Conservation (phyloP, 2,113 vertebrate genomes). For the Acinonyx jubatus region DNA sequence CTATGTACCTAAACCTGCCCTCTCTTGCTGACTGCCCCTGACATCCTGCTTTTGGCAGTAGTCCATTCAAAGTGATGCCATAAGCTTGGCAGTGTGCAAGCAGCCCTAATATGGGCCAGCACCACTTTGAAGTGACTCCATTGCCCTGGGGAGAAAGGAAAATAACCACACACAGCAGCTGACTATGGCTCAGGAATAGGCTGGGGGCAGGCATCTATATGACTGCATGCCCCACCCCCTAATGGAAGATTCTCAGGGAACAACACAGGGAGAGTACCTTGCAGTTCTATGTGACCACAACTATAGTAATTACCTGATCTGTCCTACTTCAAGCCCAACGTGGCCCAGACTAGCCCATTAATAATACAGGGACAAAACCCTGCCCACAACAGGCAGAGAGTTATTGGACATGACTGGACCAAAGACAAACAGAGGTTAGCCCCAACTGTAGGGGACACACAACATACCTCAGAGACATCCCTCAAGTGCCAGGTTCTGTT, state of each 20-base stretch:
- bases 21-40: neutral
- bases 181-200: neutral
- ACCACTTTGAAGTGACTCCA: neutral
- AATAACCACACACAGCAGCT: neutral
- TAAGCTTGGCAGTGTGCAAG: neutral
- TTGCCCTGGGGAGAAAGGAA: neutral
- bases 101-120: neutral
- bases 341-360: neutral
- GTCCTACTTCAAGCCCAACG: neutral
- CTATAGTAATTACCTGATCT: neutral
- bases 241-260: neutral
- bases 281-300: neutral
- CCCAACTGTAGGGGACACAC: neutral
- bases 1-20: neutral
- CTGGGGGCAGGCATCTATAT: neutral
- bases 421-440: neutral
- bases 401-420: neutral
- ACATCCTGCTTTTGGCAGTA: neutral
- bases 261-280: neutral
- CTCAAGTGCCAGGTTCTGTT: neutral
- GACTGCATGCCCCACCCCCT: neutral
- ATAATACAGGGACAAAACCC: neutral
- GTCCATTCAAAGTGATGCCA: neutral
- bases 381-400: neutral
- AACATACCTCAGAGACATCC: neutral